These are phyloP conservation scores for Acipenser transmontanus DNA, from an alignment of 2,797 vertebrate species.

Conservation along the genomic window DNA sequence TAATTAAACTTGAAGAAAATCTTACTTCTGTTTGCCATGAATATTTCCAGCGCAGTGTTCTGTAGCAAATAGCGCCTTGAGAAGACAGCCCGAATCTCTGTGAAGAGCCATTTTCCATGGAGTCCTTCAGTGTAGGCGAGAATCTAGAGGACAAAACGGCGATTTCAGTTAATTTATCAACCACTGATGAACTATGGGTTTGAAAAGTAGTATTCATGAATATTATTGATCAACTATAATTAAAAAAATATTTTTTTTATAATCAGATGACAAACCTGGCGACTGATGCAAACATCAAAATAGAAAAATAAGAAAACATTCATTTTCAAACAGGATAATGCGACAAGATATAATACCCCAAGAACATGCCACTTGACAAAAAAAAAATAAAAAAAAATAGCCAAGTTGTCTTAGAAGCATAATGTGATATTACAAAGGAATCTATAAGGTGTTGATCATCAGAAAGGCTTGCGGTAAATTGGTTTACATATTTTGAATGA, in stretches of 20 bases:
- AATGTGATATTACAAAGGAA: too few species aligned
- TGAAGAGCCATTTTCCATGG: conserved; percentile 96
- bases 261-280: conserved; percentile 18
- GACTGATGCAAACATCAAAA: too few species aligned
- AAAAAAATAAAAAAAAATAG: too few species aligned
- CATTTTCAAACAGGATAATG: too few species aligned
- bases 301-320: too few species aligned
- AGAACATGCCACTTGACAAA: too few species aligned
- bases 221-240: conserved; percentile 68
- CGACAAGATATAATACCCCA: too few species aligned
- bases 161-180: conserved; percentile 55
- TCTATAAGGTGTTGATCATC: too few species aligned
- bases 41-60: conserved; percentile 92
- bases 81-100: conserved; percentile 87
- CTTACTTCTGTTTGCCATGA: conserved; percentile 96
- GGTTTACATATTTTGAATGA: too few species aligned
- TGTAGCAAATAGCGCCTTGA: conserved; percentile 92
- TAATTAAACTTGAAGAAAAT: neutral
- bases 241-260: conserved; percentile 61
- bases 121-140: conserved; percentile 87
- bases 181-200: conserved; percentile 28
- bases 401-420: too few species aligned
- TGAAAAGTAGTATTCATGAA: conserved; percentile 59
- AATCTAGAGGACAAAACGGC: conserved; percentile 57
- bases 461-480: too few species aligned